Evolutionary conservation across 1,140 invertebrate genomes (phyloP), one percentile per base, ranked within the genome.

Genomic region (Drosophila grimshawi): DNA sequence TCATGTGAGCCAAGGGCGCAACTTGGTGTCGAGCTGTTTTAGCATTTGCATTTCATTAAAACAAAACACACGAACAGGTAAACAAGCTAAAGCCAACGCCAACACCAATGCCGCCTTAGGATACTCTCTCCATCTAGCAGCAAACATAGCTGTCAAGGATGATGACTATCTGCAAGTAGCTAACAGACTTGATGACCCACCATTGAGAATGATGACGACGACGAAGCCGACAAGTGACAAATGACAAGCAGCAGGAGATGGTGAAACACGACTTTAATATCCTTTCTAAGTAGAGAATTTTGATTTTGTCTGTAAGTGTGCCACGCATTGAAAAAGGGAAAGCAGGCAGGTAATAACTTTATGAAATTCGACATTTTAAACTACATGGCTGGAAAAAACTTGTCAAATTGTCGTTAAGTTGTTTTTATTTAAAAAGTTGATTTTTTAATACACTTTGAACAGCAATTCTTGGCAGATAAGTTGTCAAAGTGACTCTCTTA

Each of bases 21-120:
- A 53, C 29, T 69, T 60, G 56, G 33, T 37, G 49, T 49, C 51
- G 11, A 39, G 63, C 53, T 73, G 10, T 85, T 80, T 89, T 86
- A 80, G 77, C 85, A 85, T 88, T 88, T 88, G 78, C 70, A 88
- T 89, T 88, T 90, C 85, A 89, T 85, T 89, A 88, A 89, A 85
- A 88, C 77, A 89, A 3, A 43, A 43, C 39, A 43, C 68, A 80
- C 74, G 69, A 19, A 46, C 70, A 78, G 72, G 77, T 80, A 86
- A 80, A 80, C 79, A 88, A 71, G 76, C 62, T 64, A 63, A 63
- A 66, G 61, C 69, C 65, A n/a, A 43, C 27, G n/a, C 19, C 19
- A 19, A 19, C 19, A 1, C 19, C 19, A 19, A 4, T 29, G 43
- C 41, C 51, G 43, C 41, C 51, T 29, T 41, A 78, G 62, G 64